Conservation (phyloP, 1,140 invertebrate species). For the Pogonognathellus flavescens region DNA sequence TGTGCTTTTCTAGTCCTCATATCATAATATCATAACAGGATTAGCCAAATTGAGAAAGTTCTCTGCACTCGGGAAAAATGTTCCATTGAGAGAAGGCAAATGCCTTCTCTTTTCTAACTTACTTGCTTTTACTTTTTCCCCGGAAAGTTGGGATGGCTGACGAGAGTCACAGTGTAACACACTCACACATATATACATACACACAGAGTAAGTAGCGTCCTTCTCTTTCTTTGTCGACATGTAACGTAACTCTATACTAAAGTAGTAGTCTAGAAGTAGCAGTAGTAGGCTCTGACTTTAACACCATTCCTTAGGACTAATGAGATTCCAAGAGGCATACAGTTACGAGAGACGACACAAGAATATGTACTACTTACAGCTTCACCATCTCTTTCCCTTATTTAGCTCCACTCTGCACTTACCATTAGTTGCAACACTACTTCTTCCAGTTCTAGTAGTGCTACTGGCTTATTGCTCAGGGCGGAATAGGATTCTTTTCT, state of each 20-base stretch:
- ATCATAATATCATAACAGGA: constrained; percentile 43
- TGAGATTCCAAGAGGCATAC: constrained; percentile 31
- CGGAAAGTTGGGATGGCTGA: background rate
- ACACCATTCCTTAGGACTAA: constrained; percentile 9
- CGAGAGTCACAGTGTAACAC: too few species aligned
- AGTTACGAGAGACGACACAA: background rate
- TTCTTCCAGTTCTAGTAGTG: too few species aligned
- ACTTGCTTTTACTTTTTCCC: background rate
- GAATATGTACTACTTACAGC: background rate
- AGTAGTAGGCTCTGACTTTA: constrained; percentile 19
- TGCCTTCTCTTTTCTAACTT: background rate
- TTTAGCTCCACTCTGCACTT: background rate
- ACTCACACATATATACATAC: background rate
- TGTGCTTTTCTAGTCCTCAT: background rate
- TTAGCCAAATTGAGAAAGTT: constrained; percentile 48
- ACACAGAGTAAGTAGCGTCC: background rate
- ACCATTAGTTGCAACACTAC: too few species aligned
- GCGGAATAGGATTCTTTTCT: too few species aligned
- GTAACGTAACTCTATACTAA: background rate
- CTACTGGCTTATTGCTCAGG: too few species aligned
- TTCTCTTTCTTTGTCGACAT: constrained; percentile 4
- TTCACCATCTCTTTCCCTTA: background rate
- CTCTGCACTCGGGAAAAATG: constrained; percentile 28
- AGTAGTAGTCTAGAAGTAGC: constrained; percentile 21
- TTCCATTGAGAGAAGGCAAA: background rate